phyloP scores from a whole-genome alignment of 1,140 invertebrate species.

The Drosophila erecta region DNA sequence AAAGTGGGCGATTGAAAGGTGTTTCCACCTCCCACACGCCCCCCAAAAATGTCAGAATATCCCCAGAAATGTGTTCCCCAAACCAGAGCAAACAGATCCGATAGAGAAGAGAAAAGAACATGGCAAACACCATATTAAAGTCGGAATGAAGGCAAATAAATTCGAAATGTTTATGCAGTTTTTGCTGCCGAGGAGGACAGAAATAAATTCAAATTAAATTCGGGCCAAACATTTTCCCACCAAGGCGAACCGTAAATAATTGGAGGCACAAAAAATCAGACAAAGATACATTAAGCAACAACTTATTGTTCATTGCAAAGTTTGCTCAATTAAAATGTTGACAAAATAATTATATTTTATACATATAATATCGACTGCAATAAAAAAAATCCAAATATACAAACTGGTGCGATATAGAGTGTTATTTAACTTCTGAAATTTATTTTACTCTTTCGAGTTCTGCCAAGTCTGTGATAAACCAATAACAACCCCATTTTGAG shows the following conservation, averaged over 20 bases:
- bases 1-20: conserved; percentile 2
- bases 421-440: no score
- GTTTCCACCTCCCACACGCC: conserved; percentile 10
- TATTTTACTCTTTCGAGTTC: no score
- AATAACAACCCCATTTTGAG: neutral
- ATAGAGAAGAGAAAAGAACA: conserved; percentile 7
- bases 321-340: conserved; percentile 11
- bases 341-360: no score
- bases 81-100: conserved; percentile 37
- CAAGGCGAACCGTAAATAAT: conserved; percentile 33
- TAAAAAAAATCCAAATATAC: neutral
- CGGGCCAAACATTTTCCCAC: conserved; percentile 19
- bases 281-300: conserved; percentile 19
- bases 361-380: neutral
- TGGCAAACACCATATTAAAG: conserved; percentile 35
- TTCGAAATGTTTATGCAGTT: conserved; percentile 68
- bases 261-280: conserved; percentile 11
- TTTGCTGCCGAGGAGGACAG: conserved; percentile 37
- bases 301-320: conserved; percentile 18
- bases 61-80: conserved; percentile 8
- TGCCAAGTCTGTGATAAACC: neutral
- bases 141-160: conserved; percentile 50
- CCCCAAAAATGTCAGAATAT: conserved; percentile 35
- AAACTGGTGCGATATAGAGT: no score
- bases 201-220: conserved; percentile 66